phyloP scores from a whole-genome alignment of 1,140 invertebrate genomes.

The Lepidostoma basale region DNA sequence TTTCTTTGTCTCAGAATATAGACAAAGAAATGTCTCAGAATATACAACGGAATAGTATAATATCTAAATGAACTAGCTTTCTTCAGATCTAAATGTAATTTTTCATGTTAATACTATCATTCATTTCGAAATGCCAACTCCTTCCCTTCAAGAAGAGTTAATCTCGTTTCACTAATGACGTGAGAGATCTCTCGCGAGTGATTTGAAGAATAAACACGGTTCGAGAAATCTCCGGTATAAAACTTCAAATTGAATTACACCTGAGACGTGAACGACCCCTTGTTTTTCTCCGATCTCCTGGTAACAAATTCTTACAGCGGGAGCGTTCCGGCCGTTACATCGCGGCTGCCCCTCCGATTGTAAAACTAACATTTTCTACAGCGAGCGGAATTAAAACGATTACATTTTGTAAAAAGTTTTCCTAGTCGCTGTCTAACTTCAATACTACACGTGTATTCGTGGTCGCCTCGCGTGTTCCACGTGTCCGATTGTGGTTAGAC shows the following conservation, averaged over 20 bases:
- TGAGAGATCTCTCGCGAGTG: slow-evolving; percentile 33
- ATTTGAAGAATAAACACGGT: slow-evolving; percentile 40
- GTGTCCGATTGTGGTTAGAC: too few species aligned
- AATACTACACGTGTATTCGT: too few species aligned
- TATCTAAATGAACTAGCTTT: too few species aligned
- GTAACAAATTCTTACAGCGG: slow-evolving; percentile 13
- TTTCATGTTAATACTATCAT: too few species aligned
- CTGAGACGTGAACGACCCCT: slow-evolving; percentile 31
- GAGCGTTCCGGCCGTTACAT: slow-evolving; percentile 1
- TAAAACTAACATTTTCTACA: slow-evolving; percentile 42
- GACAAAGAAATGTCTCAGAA: too few species aligned
- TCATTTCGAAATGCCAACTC: too few species aligned
- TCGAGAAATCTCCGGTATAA: slow-evolving; percentile 34
- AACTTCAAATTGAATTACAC: slow-evolving; percentile 46
- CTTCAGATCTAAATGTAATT: too few species aligned
- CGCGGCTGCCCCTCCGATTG: slow-evolving; percentile 27
- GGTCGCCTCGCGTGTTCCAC: too few species aligned
- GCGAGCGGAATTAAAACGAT: slow-evolving; percentile 43
- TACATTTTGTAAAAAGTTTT: slow-evolving; percentile 38
- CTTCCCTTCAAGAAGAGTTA: too few species aligned
- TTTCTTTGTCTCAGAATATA: too few species aligned
- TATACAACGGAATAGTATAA: too few species aligned
- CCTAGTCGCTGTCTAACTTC: too few species aligned
- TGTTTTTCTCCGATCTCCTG: slow-evolving; percentile 38
- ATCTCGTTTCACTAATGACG: slow-evolving; percentile 42